These are phyloP conservation scores for Drosophila parvula DNA, from an alignment of 1,140 invertebrate species.

Conservation along the genomic window DNA sequence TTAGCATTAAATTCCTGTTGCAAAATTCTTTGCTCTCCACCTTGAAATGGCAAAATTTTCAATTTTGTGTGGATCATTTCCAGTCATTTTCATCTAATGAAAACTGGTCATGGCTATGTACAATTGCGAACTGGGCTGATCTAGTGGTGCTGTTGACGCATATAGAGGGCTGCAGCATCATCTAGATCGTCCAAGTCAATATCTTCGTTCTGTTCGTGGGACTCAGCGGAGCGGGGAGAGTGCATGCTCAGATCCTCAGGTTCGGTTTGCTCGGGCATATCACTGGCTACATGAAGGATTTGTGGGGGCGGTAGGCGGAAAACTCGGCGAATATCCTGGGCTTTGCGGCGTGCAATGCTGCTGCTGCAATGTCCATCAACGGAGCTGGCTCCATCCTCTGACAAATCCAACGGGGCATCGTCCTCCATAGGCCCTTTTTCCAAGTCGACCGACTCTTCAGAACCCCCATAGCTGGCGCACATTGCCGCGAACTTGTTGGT, in stretches of 20 bases:
- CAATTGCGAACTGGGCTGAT: constrained; percentile 18
- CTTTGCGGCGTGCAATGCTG: constrained; percentile 83
- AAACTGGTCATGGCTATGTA: constrained; percentile 44
- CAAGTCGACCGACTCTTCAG: constrained; percentile 77
- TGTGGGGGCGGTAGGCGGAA: constrained; percentile 83
- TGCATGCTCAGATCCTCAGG: constrained; percentile 93
- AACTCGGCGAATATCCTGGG: constrained; percentile 85
- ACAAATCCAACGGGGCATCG: constrained; percentile 76
- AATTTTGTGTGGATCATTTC: constrained; percentile 33
- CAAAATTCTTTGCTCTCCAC: constrained; percentile 34
- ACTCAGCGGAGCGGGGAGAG: constrained; percentile 71
- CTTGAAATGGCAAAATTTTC: constrained; percentile 43
- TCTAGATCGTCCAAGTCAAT: constrained; percentile 82
- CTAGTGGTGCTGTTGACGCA: constrained; percentile 67
- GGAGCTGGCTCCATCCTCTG: constrained; percentile 72
- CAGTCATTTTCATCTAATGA: constrained; percentile 68
- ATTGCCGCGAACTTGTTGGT: constrained; percentile 70
- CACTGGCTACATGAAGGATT: constrained; percentile 73
- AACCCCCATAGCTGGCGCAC: constrained; percentile 70
- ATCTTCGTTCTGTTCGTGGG: constrained; percentile 65
- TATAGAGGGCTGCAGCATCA: constrained; percentile 76
- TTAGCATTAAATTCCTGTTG: constrained; percentile 79
- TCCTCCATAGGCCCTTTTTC: constrained; percentile 59
- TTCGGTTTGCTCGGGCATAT: constrained; percentile 91
- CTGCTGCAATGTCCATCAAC: constrained; percentile 63